Percentiles rank a stretch among this genome's conserved stretches.
These are phyloP conservation scores for Drosophila nr. perissopoda DNA, from an alignment of 2,888 invertebrate species.

Conservation along the genomic window DNA sequence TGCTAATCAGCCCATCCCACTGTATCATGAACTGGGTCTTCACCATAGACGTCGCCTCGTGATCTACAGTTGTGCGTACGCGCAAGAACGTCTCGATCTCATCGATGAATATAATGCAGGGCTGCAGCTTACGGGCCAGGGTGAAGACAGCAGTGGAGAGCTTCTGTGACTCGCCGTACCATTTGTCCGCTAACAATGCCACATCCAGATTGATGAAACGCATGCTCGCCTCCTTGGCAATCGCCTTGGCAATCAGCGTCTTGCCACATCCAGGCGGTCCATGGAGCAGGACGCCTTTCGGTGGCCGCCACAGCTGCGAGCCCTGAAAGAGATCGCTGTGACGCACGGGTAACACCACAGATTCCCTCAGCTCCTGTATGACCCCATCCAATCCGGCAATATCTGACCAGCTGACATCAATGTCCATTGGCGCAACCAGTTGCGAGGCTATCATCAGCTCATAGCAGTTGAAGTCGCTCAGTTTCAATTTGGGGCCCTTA, in stretches of 20 bases:
- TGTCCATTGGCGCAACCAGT: conserved; percentile 94
- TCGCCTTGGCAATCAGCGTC: conserved; percentile 98
- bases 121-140: conserved; percentile 95
- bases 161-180: conserved; percentile 99
- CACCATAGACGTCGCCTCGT: conserved; percentile 99
- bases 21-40: conserved; percentile 99
- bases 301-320: conserved; percentile 94
- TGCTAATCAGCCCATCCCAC: conserved; percentile 98
- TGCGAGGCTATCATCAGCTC: conserved; percentile 98
- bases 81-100: conserved; percentile 99
- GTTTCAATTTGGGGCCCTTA: conserved; percentile 86
- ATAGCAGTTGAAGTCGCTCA: conserved; percentile 93
- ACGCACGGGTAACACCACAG: conserved; percentile 96
- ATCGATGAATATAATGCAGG: conserved; percentile 96
- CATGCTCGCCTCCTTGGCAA: conserved; percentile 96
- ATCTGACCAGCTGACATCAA: conserved; percentile 91
- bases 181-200: conserved; percentile 97
- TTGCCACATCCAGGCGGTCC: conserved; percentile 99
- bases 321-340: conserved; percentile 92
- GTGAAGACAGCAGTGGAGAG: conserved; percentile 98
- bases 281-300: conserved; percentile 96
- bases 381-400: conserved; percentile 95
- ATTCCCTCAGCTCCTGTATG: conserved; percentile 95
- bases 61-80: conserved; percentile 94
- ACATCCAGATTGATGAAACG: conserved; percentile 97